Base-by-base conservation (phyloP, 2,888 invertebrate genomes). In the Falcaria lacertinaria region DNA sequence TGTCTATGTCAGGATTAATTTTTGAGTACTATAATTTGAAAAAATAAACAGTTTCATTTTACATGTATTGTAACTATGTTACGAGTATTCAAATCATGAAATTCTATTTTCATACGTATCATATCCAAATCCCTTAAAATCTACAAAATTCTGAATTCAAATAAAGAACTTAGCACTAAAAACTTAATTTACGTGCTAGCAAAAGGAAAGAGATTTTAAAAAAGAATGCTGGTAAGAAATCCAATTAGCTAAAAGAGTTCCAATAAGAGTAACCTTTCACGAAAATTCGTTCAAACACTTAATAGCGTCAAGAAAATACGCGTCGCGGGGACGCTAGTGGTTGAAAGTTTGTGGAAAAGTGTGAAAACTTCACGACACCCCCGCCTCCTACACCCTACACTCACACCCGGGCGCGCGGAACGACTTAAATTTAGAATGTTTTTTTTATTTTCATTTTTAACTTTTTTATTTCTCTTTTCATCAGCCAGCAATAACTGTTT, bases 261-360 rank as follows among this genome's bases (percentile, higher is more conserved):
- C 50, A 54, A 55, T 56, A 55, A 50, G 64, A 61, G 63, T 67
- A 58, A 66, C 49, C 52, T 63, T 55, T 60, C 39, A 55, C 59
- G 51, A 60, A 63, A 68, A 69, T 69, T 64, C 50, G 46, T 52
- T 48, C 54, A 53, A 58, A 54, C 55, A 60, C 58, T 65, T 72
- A 71, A 72, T 66, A 66, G 59, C 47, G 60, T 67, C 51, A 62
- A 65, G 63, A 59, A 69, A 69, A 65, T 66, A 48, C 60, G 57
- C 62, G 52, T 49, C 61, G 57, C 55, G 55, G 56, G 57, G 58
- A 61, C 65, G 66, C 64, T 66, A 36, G 36, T 36, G 36, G 25
- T 37, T 28, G 22, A 37, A 37, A 37, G 22, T 37, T 64, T 45
- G 51, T 59, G 56, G 62, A 66, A 69, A 75, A 65, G 64, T 64